phyloP scores from a whole-genome alignment of 2,113 vertebrate genomes.

The Raja brachyura region DNA sequence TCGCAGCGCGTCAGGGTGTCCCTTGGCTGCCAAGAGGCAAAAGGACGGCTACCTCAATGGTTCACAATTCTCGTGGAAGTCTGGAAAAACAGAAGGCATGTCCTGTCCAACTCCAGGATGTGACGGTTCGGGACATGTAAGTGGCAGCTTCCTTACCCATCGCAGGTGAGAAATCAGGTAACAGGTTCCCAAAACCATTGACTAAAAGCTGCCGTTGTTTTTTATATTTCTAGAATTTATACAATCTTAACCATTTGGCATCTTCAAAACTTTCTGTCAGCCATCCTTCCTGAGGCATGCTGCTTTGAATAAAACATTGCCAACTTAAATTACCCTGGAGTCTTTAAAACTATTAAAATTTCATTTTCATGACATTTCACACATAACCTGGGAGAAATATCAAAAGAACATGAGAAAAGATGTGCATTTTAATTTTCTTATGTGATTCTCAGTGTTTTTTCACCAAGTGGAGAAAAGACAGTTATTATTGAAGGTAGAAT shows the following conservation, averaged over 20 bases:
- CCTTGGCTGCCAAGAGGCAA: constrained; percentile 90
- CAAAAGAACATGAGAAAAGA: neutral
- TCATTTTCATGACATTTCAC: neutral
- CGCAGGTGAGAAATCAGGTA: constrained; percentile 71
- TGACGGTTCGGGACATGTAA: constrained; percentile 94
- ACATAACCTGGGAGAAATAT: neutral
- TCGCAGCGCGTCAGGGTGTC: constrained; percentile 93
- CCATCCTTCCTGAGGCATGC: neutral
- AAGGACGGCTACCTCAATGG: constrained; percentile 96
- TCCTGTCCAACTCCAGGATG: constrained; percentile 94
- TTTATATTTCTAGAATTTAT: neutral
- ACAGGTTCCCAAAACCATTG: neutral
- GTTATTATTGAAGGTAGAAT: neutral
- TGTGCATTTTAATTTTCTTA: neutral
- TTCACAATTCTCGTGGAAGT: constrained; percentile 97
- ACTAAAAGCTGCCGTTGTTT: neutral
- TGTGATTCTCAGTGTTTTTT: neutral
- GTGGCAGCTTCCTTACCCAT: constrained; percentile 96
- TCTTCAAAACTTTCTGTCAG: neutral
- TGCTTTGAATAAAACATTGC: neutral
- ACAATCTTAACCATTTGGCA: neutral
- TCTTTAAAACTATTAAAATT: neutral
- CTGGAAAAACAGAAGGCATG: constrained; percentile 97
- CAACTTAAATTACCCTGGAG: neutral
- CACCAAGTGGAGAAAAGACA: neutral